Evolutionary conservation across 2,113 vertebrate species (phyloP).

Genomic region (Cyprinus carpio): DNA sequence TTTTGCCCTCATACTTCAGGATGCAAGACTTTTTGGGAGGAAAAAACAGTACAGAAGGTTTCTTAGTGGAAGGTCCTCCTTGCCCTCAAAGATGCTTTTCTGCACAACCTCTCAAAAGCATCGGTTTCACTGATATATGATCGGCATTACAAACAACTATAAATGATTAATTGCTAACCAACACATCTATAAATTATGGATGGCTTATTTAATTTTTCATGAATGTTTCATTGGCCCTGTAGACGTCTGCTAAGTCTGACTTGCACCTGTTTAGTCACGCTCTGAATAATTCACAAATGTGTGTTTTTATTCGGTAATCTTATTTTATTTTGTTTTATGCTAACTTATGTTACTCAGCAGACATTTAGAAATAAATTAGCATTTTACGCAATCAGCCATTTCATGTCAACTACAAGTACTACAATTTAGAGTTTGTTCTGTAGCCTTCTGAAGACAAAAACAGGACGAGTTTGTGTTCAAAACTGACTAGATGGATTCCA

Average conservation of each 20-base stretch:
- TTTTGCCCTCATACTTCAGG: not conserved
- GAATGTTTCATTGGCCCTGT: constrained; percentile 33
- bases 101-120: not conserved
- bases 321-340: not conserved
- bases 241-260: not conserved
- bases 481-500: no score
- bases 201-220: constrained; percentile 35
- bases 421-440: not conserved
- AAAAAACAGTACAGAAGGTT: not conserved
- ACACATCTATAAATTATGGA: constrained; percentile 31
- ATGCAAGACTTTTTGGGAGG: not conserved
- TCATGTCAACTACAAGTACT: not conserved
- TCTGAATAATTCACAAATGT: constrained; percentile 34
- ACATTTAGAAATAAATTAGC: no score
- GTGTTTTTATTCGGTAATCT: not conserved
- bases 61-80: no score
- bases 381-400: not conserved
- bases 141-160: constrained; percentile 33
- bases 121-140: constrained; percentile 14
- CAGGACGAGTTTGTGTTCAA: no score
- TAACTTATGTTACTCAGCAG: not conserved
- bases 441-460: no score
- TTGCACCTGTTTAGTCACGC: constrained; percentile 17
- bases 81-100: not conserved
- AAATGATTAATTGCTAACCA: constrained; percentile 35